phyloP scores from a whole-genome alignment of 2,113 vertebrate species.

The Morone saxatilis region DNA sequence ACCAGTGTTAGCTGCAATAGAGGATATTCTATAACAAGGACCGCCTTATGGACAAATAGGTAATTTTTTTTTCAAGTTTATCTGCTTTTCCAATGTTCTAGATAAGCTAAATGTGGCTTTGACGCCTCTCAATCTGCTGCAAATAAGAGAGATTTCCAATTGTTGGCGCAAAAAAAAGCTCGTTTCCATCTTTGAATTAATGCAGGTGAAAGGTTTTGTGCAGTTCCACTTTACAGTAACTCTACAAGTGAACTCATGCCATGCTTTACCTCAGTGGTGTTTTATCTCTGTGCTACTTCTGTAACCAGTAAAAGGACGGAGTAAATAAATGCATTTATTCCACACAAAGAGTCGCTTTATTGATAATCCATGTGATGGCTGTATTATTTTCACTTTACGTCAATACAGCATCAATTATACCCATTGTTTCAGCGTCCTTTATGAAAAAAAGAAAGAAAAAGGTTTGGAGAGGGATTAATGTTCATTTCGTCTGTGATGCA shows the following conservation, averaged over 20 bases:
- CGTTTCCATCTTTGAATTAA: neutral
- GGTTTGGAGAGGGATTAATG: neutral
- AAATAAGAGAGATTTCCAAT: neutral
- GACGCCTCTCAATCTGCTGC: neutral
- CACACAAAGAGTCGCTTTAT: slow-evolving; percentile 18
- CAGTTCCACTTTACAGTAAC: neutral
- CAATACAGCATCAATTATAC: slow-evolving; percentile 20
- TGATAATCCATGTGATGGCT: slow-evolving; percentile 24
- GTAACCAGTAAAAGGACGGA: neutral
- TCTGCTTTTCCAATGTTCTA: neutral
- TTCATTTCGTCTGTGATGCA: slow-evolving; percentile 31
- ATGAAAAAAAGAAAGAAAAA: slow-evolving; percentile 5
- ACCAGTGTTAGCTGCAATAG: neutral
- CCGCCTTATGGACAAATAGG: slow-evolving; percentile 9
- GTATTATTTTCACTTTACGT: neutral
- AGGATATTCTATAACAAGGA: slow-evolving; percentile 6
- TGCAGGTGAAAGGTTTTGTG: slow-evolving; percentile 23
- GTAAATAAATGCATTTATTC: slow-evolving; percentile 30
- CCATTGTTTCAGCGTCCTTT: slow-evolving; percentile 7
- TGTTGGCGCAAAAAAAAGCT: neutral
- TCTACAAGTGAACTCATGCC: neutral
- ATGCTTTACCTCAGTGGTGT: neutral
- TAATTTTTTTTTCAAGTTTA: neutral
- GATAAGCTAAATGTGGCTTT: neutral
- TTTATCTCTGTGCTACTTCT: slow-evolving; percentile 23